Evolutionary conservation across 1,140 invertebrate species (phyloP), one percentile per base, ranked within the genome.

Genomic region (Drosophila bocki): DNA sequence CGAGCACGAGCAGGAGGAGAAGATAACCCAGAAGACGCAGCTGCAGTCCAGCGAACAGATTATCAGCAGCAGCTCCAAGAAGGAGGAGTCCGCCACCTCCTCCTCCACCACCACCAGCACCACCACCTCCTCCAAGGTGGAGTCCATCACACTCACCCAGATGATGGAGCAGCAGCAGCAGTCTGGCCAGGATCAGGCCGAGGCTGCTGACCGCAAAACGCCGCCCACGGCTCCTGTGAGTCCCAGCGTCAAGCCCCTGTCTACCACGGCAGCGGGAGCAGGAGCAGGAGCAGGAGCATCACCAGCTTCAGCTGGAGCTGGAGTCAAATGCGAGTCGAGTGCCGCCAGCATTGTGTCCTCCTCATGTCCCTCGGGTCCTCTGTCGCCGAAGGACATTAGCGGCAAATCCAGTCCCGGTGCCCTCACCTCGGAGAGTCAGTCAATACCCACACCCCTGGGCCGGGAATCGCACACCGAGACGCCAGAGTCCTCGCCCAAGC

Each of bases 391-490:
- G 75, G 91, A 93, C 57, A 80, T 90, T 15, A 91, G 91, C 60
- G 92, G 92, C 79, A 93, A 92, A 71, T 93, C 92, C 39, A 93
- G 92, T 79, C 92, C 92, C 37, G 87, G 91, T 26, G 84, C 60
- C 29, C 76, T 92, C 69, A 92, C 91, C 32, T 93, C 91, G 42
- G 92, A 93, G 80, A 93, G 92, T 75, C 91, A 91, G 80, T 93
- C 92, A 32, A 93, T 93, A 77, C 92, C 92, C 65, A 93, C 92
- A 54, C 86, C 91, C 37, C 47, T 88, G 65, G 92, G 91, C 29
- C 76, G 82, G 37, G 91, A 91, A 54, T 93, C 92, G 13, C 75
- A 88, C 44, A 91, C 91, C 13, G 92, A 93, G 58, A 92, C 92
- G 1, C 87, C 91, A 8, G 92, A 93, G 69, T 92, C 92, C 26